These are phyloP conservation scores for Sarcoramphus papa DNA, from an alignment of 2,797 vertebrate species.

Conservation along the genomic window DNA sequence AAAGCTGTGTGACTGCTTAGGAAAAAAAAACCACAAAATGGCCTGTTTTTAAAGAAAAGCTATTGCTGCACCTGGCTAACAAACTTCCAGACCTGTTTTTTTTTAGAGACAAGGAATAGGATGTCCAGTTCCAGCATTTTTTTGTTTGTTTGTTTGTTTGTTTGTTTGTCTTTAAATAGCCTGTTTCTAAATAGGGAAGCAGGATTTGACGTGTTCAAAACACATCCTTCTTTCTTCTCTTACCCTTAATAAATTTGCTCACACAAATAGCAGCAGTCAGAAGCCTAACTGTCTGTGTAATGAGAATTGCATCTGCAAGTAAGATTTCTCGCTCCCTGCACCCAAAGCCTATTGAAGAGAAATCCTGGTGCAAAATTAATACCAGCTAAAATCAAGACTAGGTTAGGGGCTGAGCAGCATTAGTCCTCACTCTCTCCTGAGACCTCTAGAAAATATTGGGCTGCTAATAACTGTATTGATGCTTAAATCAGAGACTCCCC, in stretches of 20 bases:
- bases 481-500: not conserved
- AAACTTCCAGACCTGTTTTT: not conserved
- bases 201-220: not conserved
- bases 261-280: slow-evolving; percentile 19
- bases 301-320: slow-evolving; percentile 25
- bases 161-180: slow-evolving; percentile 16
- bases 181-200: slow-evolving; percentile 15
- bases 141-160: not conserved
- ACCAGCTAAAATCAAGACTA: not conserved
- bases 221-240: slow-evolving; percentile 10
- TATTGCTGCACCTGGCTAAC: not conserved
- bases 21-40: not conserved
- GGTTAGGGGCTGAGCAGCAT: not conserved
- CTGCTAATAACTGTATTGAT: not conserved
- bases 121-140: not conserved
- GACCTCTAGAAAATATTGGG: not conserved
- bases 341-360: not conserved
- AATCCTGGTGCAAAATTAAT: not conserved
- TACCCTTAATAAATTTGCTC: slow-evolving; percentile 34
- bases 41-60: not conserved
- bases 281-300: slow-evolving; percentile 29
- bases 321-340: not conserved
- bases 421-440: not conserved
- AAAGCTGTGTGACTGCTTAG: not conserved
- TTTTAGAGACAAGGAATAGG: not conserved